Conservation (phyloP, 2,888 invertebrate genomes). For the Trichogramma evanescens region DNA sequence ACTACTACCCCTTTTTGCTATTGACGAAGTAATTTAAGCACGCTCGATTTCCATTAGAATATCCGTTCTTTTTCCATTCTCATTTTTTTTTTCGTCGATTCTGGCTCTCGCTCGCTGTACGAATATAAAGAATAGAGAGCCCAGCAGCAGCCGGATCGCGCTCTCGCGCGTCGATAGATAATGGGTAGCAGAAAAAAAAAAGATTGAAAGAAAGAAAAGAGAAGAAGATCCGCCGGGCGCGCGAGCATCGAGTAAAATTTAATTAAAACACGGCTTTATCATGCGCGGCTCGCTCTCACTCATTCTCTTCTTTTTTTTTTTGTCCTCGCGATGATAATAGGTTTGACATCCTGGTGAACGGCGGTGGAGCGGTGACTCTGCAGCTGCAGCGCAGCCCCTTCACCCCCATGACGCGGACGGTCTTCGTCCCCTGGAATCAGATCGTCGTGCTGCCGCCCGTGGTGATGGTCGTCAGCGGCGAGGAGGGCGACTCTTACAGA, state of each 20-base stretch:
- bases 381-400: constrained; percentile 95
- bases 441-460: constrained; percentile 88
- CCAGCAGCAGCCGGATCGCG: too few species aligned
- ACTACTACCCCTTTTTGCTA: too few species aligned
- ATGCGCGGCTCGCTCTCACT: neutral
- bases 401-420: constrained; percentile 77
- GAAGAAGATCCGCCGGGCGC: neutral
- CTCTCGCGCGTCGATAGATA: constrained; percentile 8
- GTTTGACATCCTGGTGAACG: constrained; percentile 98
- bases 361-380: constrained; percentile 93
- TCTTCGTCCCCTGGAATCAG: constrained; percentile 96
- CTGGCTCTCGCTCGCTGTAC: neutral
- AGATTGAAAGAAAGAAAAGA: constrained; percentile 3
- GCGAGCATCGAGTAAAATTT: constrained; percentile 14
- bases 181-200: constrained; percentile 24
- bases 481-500: constrained; percentile 45
- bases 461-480: constrained; percentile 73
- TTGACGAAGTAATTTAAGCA: too few species aligned
- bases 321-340: constrained; percentile 49
- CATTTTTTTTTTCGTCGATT: too few species aligned
- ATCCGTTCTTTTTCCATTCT: too few species aligned
- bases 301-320: constrained; percentile 1
- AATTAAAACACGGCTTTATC: constrained; percentile 15
- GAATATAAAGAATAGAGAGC: too few species aligned
- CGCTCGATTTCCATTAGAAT: too few species aligned